A percentile compares a stretch with the other conserved stretches of the same genome.
These are phyloP conservation scores for Pangasius krempfi DNA, from an alignment of 2,797 vertebrate genomes.

Conservation along the genomic window DNA sequence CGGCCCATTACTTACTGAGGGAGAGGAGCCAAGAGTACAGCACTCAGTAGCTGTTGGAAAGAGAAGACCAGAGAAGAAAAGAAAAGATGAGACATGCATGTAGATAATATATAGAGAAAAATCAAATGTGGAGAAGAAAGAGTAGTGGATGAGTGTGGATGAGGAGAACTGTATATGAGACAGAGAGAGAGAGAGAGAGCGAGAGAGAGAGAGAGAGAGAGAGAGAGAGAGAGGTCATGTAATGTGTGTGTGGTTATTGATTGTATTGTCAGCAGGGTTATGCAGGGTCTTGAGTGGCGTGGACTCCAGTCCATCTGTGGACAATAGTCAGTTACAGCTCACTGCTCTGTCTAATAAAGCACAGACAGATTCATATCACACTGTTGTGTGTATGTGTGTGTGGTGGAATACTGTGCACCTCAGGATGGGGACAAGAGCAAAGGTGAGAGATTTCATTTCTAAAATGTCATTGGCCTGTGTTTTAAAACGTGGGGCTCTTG, in stretches of 20 bases:
- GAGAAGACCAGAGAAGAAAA: background rate
- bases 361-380: slow-evolving; percentile 82
- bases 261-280: slow-evolving; percentile 81
- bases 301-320: slow-evolving; percentile 82
- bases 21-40: slow-evolving; percentile 30
- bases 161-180: background rate
- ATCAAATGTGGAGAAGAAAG: background rate
- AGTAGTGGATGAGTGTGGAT: background rate
- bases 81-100: background rate
- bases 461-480: slow-evolving; percentile 35
- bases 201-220: slow-evolving; percentile 56
- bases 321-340: slow-evolving; percentile 85
- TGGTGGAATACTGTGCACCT: slow-evolving; percentile 24
- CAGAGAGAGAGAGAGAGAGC: slow-evolving; percentile 30
- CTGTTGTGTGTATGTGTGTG: slow-evolving; percentile 37
- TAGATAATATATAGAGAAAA: background rate
- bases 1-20: slow-evolving; percentile 38
- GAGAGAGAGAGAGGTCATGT: slow-evolving; percentile 58
- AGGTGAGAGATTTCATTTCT: slow-evolving; percentile 54
- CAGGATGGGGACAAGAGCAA: slow-evolving; percentile 32
- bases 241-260: slow-evolving; percentile 81
- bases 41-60: background rate
- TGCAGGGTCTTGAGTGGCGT: slow-evolving; percentile 72
- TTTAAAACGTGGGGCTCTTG: slow-evolving; percentile 40
- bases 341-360: slow-evolving; percentile 82